These are phyloP conservation scores for Drymodes brunneopygia DNA, from an alignment of 2,113 vertebrate species.

Conservation along the genomic window DNA sequence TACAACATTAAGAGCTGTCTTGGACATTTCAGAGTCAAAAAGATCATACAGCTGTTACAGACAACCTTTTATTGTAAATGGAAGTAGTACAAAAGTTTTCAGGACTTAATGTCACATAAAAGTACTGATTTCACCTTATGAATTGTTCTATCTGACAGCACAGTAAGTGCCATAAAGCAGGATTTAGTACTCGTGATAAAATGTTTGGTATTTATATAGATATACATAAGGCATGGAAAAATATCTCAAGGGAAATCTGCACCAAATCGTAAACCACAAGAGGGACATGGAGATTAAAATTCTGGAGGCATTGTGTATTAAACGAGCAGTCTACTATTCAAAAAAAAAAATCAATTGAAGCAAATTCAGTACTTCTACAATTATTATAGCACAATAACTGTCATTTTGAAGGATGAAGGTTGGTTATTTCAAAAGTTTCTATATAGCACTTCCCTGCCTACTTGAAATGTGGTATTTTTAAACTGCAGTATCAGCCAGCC, in stretches of 20 bases:
- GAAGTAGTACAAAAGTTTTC: neutral
- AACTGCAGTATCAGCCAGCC: conserved; percentile 51
- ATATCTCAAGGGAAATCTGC: conserved; percentile 31
- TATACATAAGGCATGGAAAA: neutral
- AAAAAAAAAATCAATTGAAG: conserved; percentile 47
- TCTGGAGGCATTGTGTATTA: conserved; percentile 5
- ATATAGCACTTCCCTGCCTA: conserved; percentile 12
- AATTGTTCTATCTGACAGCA: neutral
- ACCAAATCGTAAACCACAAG: conserved; percentile 40
- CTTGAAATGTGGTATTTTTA: conserved; percentile 40
- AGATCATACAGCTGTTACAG: neutral
- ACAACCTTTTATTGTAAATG: neutral
- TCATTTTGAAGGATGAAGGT: conserved; percentile 49
- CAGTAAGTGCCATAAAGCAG: neutral
- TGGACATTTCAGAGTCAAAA: neutral
- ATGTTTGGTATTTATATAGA: neutral
- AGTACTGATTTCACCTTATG: neutral
- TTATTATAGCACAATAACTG: conserved; percentile 59
- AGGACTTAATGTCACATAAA: neutral
- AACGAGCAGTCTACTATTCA: conserved; percentile 7
- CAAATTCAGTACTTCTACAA: conserved; percentile 28
- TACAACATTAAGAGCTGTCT: neutral
- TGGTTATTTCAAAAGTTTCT: conserved; percentile 47
- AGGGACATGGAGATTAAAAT: conserved; percentile 11
- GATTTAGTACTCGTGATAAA: neutral